Evolutionary conservation across 2,113 vertebrate species (phyloP), one percentile per base, ranked within the genome.

Genomic region (Malurus alboscapulatus): DNA sequence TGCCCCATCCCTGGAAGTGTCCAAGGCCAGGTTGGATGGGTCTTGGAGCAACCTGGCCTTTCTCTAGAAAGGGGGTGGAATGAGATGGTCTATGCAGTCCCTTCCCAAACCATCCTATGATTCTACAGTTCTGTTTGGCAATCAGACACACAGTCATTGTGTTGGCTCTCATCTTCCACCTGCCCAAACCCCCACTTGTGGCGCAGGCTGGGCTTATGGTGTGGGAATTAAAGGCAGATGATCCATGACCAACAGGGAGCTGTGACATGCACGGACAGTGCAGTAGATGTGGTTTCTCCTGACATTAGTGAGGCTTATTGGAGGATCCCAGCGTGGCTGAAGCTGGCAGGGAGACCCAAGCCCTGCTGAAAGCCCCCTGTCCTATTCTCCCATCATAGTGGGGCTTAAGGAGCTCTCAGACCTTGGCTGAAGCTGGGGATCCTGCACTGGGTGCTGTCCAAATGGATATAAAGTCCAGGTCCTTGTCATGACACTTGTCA

Each of bases 91-190:
- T 26, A 0, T 12, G 7, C 4, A 17, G 7, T 58, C 58, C 15
- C 42, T 54, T 61, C 44, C 27, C 40, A 34, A 54, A 47, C 21
- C 14, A 14, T 32, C 38, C 40, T 17, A 1, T 22, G 38, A 45
- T 32, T 45, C 29, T 15, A 2, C 21, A 38, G 53, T 14, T 53
- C 20, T 26, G 9, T 45, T 34, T 66, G 50, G 66, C 50, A 57
- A 15, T 27, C 26, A 57, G 30, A 18, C 76, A 32, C 4, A 2
- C 0, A 2, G 26, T 38, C 13, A 2, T 50, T 19, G 0, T 4
- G 20, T 34, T 42, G 34, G 3, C 68, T 40, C 30, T 45, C 8
- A 2, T 83, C 59, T 78, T 69, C 47, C 51, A 16, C 48, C 61
- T 32, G 10, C 44, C n/a, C 2, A 0, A 51, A 51, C 30, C 67